phyloP scores from a whole-genome alignment of 92 coral and sea anemone genomes.

The Parazoanthus swiftii region DNA sequence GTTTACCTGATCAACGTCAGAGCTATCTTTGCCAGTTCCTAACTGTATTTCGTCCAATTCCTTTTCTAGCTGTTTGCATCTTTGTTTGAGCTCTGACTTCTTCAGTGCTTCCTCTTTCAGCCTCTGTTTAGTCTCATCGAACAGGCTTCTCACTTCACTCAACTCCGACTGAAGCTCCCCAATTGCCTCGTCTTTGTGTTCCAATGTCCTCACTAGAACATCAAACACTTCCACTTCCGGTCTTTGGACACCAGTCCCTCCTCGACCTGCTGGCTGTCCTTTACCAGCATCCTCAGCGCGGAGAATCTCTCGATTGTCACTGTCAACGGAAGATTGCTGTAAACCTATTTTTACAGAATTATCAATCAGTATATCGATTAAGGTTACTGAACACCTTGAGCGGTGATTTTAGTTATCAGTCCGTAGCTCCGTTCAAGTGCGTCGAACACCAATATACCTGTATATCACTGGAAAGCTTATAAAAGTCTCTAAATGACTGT shows the following conservation, averaged over 20 bases:
- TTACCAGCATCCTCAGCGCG: not conserved
- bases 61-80: slow-evolving; percentile 27
- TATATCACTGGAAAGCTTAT: no score
- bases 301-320: not conserved
- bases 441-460: no score
- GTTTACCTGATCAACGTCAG: slow-evolving; percentile 11
- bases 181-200: slow-evolving; percentile 21
- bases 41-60: slow-evolving; percentile 14
- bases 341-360: not conserved
- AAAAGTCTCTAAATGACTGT: no score
- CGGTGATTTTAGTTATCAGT: no score
- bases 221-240: not conserved
- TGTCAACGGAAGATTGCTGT: not conserved
- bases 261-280: not conserved
- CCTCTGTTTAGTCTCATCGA: slow-evolving; percentile 20
- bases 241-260: not conserved
- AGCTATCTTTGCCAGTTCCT: not conserved
- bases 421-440: no score
- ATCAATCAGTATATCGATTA: no score
- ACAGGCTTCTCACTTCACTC: slow-evolving; percentile 3
- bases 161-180: slow-evolving; percentile 8
- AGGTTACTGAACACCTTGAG: no score
- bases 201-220: not conserved
- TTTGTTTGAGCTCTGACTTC: slow-evolving; percentile 33
- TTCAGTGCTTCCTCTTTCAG: slow-evolving; percentile 27